These are phyloP conservation scores for Mythimna albipuncta DNA, from an alignment of 2,888 invertebrate genomes.

Conservation along the genomic window DNA sequence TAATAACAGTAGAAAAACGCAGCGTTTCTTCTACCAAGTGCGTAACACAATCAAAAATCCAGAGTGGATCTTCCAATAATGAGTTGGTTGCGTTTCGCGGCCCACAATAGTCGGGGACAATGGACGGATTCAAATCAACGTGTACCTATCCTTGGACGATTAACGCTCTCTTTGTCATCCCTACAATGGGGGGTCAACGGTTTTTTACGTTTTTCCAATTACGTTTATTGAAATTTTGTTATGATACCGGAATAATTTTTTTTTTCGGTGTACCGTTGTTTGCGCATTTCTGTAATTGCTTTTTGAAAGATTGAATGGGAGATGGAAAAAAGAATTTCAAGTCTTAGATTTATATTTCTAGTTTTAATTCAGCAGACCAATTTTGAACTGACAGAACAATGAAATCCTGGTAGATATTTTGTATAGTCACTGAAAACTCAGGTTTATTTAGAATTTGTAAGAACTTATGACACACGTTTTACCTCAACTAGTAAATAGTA, in stretches of 20 bases:
- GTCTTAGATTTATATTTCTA: neutral
- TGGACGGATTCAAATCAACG: slow-evolving; percentile 74
- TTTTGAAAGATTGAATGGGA: slow-evolving; percentile 28
- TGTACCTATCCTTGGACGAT: slow-evolving; percentile 74
- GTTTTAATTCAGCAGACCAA: neutral
- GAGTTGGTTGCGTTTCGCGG: slow-evolving; percentile 76
- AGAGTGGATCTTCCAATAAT: slow-evolving; percentile 74
- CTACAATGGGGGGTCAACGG: slow-evolving; percentile 67
- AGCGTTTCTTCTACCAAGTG: slow-evolving; percentile 60
- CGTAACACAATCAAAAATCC: slow-evolving; percentile 68
- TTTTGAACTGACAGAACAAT: neutral
- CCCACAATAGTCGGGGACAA: slow-evolving; percentile 72
- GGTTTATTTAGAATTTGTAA: too few relatives aligned
- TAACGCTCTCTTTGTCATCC: slow-evolving; percentile 77
- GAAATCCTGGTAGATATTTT: neutral
- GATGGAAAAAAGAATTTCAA: slow-evolving; percentile 3
- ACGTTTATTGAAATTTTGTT: slow-evolving; percentile 66
- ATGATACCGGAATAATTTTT: slow-evolving; percentile 55
- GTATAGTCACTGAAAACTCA: too few relatives aligned
- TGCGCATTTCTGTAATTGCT: slow-evolving; percentile 49
- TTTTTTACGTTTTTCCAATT: slow-evolving; percentile 63
- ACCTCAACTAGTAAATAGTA: too few relatives aligned
- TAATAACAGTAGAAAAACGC: slow-evolving; percentile 44
- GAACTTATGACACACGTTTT: too few relatives aligned
- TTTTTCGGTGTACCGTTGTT: slow-evolving; percentile 43